Evolutionary conservation across 2,888 invertebrate genomes (phyloP).

Genomic region (Cephus pygmeus): DNA sequence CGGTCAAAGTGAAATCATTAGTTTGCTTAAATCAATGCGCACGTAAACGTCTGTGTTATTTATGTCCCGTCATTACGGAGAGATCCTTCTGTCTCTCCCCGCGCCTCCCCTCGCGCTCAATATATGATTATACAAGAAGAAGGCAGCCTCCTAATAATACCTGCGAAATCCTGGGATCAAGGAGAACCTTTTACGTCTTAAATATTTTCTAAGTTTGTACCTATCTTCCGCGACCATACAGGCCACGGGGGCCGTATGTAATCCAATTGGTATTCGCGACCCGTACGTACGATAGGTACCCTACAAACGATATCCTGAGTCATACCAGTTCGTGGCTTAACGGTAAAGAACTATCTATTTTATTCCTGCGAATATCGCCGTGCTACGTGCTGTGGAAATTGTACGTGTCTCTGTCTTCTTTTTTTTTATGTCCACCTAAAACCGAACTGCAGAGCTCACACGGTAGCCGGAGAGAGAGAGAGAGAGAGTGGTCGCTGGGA

Average conservation of each 20-base stretch:
- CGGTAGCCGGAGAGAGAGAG: neutral
- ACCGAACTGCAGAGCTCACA: neutral
- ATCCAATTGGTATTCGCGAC: neutral
- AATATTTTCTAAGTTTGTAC: neutral
- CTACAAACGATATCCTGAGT: neutral
- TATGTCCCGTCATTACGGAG: conserved; percentile 65
- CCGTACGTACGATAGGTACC: neutral
- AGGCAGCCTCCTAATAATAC: neutral
- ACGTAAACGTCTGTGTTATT: conserved; percentile 66
- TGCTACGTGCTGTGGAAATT: neutral
- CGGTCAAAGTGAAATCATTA: conserved; percentile 67
- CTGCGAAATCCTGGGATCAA: neutral
- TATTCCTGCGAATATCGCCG: conserved; percentile 12
- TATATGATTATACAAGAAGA: neutral
- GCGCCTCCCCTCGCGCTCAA: conserved; percentile 4
- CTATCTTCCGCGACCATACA: neutral
- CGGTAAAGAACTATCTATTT: conserved; percentile 8
- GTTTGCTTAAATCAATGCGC: conserved; percentile 67
- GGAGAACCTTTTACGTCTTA: neutral
- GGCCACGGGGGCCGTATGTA: neutral
- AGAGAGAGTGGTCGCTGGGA: neutral
- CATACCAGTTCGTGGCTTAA: neutral
- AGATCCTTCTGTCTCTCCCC: conserved; percentile 52
- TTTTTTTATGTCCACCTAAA: conserved; percentile 26
- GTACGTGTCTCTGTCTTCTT: neutral